Percentiles rank a stretch among this genome's conserved stretches.
Evolutionary conservation across 2,797 vertebrate species (phyloP).

Genomic region (Channallabes apus): DNA sequence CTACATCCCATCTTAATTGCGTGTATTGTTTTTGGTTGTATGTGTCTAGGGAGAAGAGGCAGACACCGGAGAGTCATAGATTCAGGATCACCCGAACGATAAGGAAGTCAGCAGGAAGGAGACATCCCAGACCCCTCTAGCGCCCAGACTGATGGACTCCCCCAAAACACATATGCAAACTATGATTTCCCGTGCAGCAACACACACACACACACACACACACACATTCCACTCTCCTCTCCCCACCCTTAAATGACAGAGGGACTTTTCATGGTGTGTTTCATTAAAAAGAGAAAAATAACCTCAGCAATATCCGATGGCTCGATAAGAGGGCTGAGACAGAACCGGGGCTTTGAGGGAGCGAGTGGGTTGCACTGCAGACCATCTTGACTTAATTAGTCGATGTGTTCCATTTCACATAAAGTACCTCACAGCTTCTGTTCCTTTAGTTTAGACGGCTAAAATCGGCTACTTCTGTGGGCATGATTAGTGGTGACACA

Average conservation of each 20-base stretch:
- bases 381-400: slow-evolving; percentile 60
- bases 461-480: background rate
- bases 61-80: slow-evolving; percentile 63
- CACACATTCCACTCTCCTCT: slow-evolving; percentile 34
- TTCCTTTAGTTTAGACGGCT: slow-evolving; percentile 27
- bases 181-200: slow-evolving; percentile 33
- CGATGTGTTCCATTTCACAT: slow-evolving; percentile 46
- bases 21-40: slow-evolving; percentile 48
- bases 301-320: slow-evolving; percentile 73
- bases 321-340: slow-evolving; percentile 49
- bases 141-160: slow-evolving; percentile 58
- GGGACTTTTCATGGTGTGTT: slow-evolving; percentile 68
- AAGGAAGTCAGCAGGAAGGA: slow-evolving; percentile 77
- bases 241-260: slow-evolving; percentile 64
- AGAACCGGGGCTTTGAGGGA: slow-evolving; percentile 23
- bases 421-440: slow-evolving; percentile 27
- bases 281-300: slow-evolving; percentile 71
- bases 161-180: slow-evolving; percentile 45
- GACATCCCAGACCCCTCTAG: slow-evolving; percentile 69
- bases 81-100: slow-evolving; percentile 69
- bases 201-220: slow-evolving; percentile 34
- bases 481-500: slow-evolving; percentile 21
- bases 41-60: slow-evolving; percentile 51
- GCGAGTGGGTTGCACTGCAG: background rate
- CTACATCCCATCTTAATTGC: slow-evolving; percentile 46